Percentiles rank a stretch among this genome's conserved stretches.
Evolutionary conservation across 1,140 invertebrate genomes (phyloP).

Genomic region (Cardiocondyla obscurior): DNA sequence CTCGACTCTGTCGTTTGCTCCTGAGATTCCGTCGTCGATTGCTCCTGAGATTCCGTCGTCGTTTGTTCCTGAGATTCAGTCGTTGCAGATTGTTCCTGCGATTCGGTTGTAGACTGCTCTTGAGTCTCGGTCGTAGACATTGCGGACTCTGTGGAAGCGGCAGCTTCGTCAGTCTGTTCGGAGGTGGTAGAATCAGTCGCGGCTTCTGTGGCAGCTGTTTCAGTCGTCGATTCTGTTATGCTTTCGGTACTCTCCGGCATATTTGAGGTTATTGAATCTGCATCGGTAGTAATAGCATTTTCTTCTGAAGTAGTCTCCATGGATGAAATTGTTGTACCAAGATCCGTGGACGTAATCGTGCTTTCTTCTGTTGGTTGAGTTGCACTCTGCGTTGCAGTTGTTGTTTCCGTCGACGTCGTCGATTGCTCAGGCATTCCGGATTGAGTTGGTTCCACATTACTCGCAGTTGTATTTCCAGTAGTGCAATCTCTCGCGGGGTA

Average conservation of each 20-base stretch:
- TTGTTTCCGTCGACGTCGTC: constrained; percentile 44
- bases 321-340: background rate
- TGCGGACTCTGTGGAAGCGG: background rate
- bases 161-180: constrained; percentile 20
- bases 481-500: constrained; percentile 83
- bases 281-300: constrained; percentile 69
- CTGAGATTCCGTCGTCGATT: constrained; percentile 17
- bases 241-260: constrained; percentile 7
- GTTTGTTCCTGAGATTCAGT: constrained; percentile 28
- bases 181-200: constrained; percentile 33
- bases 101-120: background rate
- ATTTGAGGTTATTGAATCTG: constrained; percentile 65
- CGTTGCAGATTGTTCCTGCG: constrained; percentile 48
- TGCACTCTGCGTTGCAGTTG: constrained; percentile 61
- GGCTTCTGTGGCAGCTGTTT: constrained; percentile 51
- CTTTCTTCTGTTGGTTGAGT: constrained; percentile 66
- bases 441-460: constrained; percentile 32
- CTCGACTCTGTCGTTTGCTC: constrained; percentile 43
- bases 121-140: constrained; percentile 40
- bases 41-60: constrained; percentile 31
- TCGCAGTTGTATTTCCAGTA: constrained; percentile 62
- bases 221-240: constrained; percentile 33
- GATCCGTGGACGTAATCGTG: constrained; percentile 30
- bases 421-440: constrained; percentile 50
- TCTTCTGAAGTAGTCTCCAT: constrained; percentile 36